These are phyloP conservation scores for Laticauda laticaudata DNA, from an alignment of 2,113 vertebrate species.

Conservation along the genomic window DNA sequence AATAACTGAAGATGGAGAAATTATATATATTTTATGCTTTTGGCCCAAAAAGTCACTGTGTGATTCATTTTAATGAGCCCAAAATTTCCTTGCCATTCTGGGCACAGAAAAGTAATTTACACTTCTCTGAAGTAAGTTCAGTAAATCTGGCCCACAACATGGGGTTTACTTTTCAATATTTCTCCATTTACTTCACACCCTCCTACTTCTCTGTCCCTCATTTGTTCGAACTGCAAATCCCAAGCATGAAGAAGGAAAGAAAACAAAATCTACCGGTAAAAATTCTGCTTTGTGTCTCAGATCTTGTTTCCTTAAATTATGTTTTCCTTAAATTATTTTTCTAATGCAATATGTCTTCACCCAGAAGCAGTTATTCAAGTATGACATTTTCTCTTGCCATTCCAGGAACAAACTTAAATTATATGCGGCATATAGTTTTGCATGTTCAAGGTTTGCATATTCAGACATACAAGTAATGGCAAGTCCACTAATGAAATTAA, in stretches of 20 bases:
- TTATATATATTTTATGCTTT: background rate
- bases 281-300: accelerated
- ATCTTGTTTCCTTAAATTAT: conserved; percentile 15
- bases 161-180: conserved; percentile 1
- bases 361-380: conserved; percentile 13
- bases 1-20: background rate
- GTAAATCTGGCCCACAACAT: background rate
- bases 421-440: background rate
- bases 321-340: conserved; percentile 7
- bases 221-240: background rate
- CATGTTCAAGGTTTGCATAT: background rate
- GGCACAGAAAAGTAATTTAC: background rate
- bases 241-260: background rate
- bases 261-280: background rate
- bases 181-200: background rate
- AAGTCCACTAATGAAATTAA: background rate
- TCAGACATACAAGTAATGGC: background rate
- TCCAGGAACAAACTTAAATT: conserved; percentile 4
- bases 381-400: conserved; percentile 13
- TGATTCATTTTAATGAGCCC: background rate
- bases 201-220: background rate
- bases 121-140: background rate
- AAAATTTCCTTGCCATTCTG: background rate
- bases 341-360: conserved; percentile 5
- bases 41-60: background rate